Evolutionary conservation across 2,888 invertebrate species (phyloP), one percentile per base, ranked within the genome.

Genomic region (Oscheius onirici): DNA sequence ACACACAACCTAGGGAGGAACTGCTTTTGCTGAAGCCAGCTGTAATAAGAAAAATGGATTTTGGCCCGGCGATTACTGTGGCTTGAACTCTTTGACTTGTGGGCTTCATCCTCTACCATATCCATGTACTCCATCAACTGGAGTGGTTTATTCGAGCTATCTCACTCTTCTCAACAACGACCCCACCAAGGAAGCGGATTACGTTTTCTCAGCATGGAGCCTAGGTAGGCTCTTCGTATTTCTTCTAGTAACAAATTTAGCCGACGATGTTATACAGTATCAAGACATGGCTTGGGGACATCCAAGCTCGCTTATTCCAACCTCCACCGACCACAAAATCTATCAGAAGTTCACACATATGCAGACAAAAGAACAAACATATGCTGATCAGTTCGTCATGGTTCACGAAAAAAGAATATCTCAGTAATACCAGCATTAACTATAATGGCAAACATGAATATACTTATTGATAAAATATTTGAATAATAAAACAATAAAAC

Each of bases 241-340:
- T 51, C 17, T 6, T n/a, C 15, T 15, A 11, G 51, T 51, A 6
- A 10, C 15, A n/a, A 15, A 41, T 70, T 78, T 60, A 80, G 80
- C 69, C 20, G 83, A 83, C 58, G 77, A 82, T 20, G 69, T 83
- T 24, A 83, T 83, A 49, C 61, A 73, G 70, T 78, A 79, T 77
- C 61, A 73, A 3, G 77, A 81, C 61, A 60, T 69, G 34, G 77
- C 78, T 0, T 83, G 82, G 82, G 80, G 77, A 11, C 66, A 75
- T 22, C 76, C 81, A 5, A 83, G 82, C 10, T 74, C 78, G 2
- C 55, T 79, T 10, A 79, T 83, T 46, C 82, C 83, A 17, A 60
- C 69, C n/a, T 72, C 73, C 24, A 75, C 76, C 20, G 75, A 66
- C 28, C 34, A 68, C 17, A 77, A 75, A 17, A 58, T 41, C 24